A percentile compares a stretch with the other conserved stretches of the same genome.
Evolutionary conservation across 1,140 invertebrate genomes (phyloP).

Genomic region (Marisa cornuarietis): DNA sequence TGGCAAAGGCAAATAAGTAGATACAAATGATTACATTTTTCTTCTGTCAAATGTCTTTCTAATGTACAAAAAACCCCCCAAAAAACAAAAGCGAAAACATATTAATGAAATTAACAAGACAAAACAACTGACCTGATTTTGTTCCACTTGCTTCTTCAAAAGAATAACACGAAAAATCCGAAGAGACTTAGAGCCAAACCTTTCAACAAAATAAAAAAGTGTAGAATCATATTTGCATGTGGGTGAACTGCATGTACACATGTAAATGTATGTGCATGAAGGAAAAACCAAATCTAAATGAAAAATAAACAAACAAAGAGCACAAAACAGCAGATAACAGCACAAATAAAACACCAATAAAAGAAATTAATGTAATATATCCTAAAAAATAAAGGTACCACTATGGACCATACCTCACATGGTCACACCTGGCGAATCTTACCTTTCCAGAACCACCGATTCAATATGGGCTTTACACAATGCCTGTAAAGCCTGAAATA

Average conservation of each 20-base stretch:
- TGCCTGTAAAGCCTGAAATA: slow-evolving; percentile 43
- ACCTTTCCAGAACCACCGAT: slow-evolving; percentile 80
- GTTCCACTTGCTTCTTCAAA: slow-evolving; percentile 82
- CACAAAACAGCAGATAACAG: no score
- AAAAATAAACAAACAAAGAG: no score
- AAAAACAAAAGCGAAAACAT: neutral
- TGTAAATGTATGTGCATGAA: no score
- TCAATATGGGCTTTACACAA: slow-evolving; percentile 78
- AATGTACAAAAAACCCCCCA: no score
- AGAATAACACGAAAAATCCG: slow-evolving; percentile 86
- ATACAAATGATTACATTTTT: neutral
- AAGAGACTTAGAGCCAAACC: slow-evolving; percentile 83
- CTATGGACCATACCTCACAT: no score
- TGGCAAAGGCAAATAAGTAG: neutral
- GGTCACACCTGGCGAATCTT: slow-evolving; percentile 21
- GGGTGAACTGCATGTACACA: no score
- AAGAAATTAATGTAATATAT: no score
- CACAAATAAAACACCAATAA: no score
- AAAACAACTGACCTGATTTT: slow-evolving; percentile 72
- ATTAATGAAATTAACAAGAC: neutral
- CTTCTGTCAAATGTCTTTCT: no score
- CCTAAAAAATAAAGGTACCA: no score
- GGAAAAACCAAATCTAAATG: no score
- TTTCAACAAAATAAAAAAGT: slow-evolving; percentile 27
- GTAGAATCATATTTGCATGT: no score